Base-by-base conservation (phyloP, 2,113 vertebrate genomes). In the Tringa solitaria region DNA sequence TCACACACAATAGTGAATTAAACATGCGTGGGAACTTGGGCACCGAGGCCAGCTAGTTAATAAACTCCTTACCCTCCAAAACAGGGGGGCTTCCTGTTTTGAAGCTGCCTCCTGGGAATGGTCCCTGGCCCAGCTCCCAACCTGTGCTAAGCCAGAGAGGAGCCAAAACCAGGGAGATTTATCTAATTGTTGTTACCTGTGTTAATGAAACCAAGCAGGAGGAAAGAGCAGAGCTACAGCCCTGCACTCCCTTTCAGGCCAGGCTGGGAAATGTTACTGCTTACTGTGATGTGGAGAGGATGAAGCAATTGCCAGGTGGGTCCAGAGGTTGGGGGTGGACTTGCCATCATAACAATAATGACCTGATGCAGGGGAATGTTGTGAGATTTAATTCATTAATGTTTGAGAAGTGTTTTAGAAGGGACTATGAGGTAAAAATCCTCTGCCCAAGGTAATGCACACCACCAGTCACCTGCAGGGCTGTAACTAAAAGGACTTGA, bases 381-480 rank as follows among this genome's bases (percentile, higher is more conserved):
- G 28, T 0, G 6, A 28, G 45, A 27, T 73, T 77, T 15, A 53
- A 68, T 8, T 35, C 23, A 11, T 53, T 27, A 16, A 16, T 5
- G 33, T 7, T 21, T 16, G 5, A 23, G 27, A 28, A 48, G 45
- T 3, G 12, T 37, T 70, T 72, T 5, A 27, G 77, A 65, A 68
- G 37, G 67, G 69, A 4, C 17, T 20, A 0, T 0, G 8, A 64
- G 64, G 63, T 65, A 77, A 33, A 61, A 60, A 32, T 16, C 37
- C 53, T 43, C 24, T 81, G n/a, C 9, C 28, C 8, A 2, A 37
- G 16, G 54, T n/a, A 10, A 4, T 2, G 13, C 9, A 53, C 0
- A 3, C 16, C 1, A 3, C 15, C 41, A 35, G 60, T 17, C 48
- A 48, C 56, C 61, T 14, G 28, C 73, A 84, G 79, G 65, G 63